Evolutionary conservation across 2,113 vertebrate species (phyloP).

Genomic region (Lanius ludovicianus): DNA sequence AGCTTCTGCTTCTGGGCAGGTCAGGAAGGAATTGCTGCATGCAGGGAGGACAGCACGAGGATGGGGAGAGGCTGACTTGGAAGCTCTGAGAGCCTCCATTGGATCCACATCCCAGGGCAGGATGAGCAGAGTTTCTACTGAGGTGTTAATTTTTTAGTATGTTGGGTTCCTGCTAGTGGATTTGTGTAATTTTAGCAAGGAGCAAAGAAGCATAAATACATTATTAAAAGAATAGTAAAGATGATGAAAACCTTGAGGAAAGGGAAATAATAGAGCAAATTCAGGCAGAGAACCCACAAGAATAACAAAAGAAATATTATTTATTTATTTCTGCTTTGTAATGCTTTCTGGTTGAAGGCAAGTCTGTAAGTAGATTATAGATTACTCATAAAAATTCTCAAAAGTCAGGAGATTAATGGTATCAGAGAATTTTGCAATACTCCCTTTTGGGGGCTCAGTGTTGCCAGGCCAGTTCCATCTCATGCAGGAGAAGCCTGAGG

Average conservation of each 20-base stretch:
- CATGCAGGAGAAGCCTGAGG: not conserved
- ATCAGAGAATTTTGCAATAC: not conserved
- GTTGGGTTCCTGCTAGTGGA: not conserved
- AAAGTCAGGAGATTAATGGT: not conserved
- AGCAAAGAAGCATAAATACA: not conserved
- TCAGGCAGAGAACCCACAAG: not conserved
- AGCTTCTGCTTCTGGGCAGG: constrained; percentile 44
- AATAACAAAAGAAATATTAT: not conserved
- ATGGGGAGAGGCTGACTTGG: not conserved
- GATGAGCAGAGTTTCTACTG: not conserved
- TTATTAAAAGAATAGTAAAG: not conserved
- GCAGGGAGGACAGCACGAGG: not conserved
- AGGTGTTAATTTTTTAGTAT: not conserved
- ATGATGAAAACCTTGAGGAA: not conserved
- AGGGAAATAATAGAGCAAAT: not conserved
- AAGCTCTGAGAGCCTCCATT: not conserved
- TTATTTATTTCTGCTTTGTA: constrained; percentile 22
- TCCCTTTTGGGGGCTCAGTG: not conserved
- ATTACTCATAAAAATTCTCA: constrained; percentile 3
- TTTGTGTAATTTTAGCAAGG: not conserved
- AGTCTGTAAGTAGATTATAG: constrained; percentile 11
- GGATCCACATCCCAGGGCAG: not conserved
- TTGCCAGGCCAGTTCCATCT: not conserved
- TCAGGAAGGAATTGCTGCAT: not conserved
- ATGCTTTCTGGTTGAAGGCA: constrained; percentile 19